Evolutionary conservation across 2,797 vertebrate genomes (phyloP), one percentile per base, ranked within the genome.

Genomic region (Sciurus carolinensis): DNA sequence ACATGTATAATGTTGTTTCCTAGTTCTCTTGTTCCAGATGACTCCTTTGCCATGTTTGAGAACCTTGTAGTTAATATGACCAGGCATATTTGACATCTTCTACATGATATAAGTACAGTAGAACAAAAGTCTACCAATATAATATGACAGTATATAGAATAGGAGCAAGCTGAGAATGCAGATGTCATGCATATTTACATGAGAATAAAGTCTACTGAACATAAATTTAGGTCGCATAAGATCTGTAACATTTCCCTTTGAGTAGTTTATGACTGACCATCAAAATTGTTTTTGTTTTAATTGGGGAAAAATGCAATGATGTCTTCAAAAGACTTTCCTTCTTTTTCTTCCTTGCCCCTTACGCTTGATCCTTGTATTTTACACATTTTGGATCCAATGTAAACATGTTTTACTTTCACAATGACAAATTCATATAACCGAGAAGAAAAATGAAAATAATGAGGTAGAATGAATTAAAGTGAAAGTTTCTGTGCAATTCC

Each of bases 401-500:
- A 30, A 62, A 86, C 64, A 92, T 76, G n/a, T 44, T 96, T 92
- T 90, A 92, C 36, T 87, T 88, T 95, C 91, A 86, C 17, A 89
- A 22, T 18, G 50, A 75, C 50, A 62, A 86, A 72, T 90, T 90
- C 1, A 11, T 72, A 9, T 66, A 77, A 90, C 33, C 59, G 86
- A 69, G 36, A 81, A 86, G 64, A 87, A 87, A 93, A 62, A 71
- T 89, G 75, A 87, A 77, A 33, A 54, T 72, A 83, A 76, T 28
- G 6, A 72, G 42, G 26, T 79, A n/a, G 81, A 57, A 57, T 57
- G 54, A 15, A 8, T 76, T 52, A 62, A 79, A 90, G 64, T 17
- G 11, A 86, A 92, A 44, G 59, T 83, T 96, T 90, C 66, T 47
- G n/a, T 93, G 87, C 44, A 69, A 18, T 87, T 96, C 95, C 94